Evolutionary conservation across 2,797 vertebrate genomes (phyloP), one percentile per base, ranked within the genome.

Genomic region (Typhlichthys eigenmanni): DNA sequence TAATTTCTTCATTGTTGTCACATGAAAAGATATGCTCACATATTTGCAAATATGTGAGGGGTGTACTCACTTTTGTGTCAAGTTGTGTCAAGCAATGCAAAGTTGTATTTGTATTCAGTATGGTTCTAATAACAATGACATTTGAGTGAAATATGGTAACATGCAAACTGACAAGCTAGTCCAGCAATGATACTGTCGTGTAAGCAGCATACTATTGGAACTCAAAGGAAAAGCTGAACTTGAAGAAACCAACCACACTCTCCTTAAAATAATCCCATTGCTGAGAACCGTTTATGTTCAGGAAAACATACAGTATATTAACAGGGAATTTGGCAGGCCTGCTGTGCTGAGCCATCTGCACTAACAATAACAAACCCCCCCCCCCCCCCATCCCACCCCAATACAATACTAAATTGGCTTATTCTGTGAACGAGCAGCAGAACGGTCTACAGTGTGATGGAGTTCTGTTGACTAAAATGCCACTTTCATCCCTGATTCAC

Each of bases 201-300:
- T 24, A 24, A 24, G 24, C 24, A 24, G 24, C 24, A 43, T 11
- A 1, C 29, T 10, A 7, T 2, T 6, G 62, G 47, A 56, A 57
- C 49, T 67, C 13, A 66, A 80, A 69, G 5, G 5, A 29, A 48
- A 19, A 38, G 55, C 63, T 47, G 24, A 24, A 24, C 3, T 24
- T 24, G 58, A 60, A 72, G 58, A 79, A 67, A 69, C 13, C 51
- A 73, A 64, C 16, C 5, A 1, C 32, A 34, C 13, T 49, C 64
- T 83, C 59, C 47, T 63, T 69, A 17, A 82, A 72, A 65, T 83
- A 87, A 85, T 87, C 69, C 72, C 8, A 55, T 13, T 10, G 10
- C 48, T 34, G 29, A 38, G 83, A 80, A 84, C 79, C 82, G 75
- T 57, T 50, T 13, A 58, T 70, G 58, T 60, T 74, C 64, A 77